Percentiles rank a stretch among this genome's conserved stretches.
phyloP scores from a whole-genome alignment of 2,888 invertebrate species.

The Amiota communis region DNA sequence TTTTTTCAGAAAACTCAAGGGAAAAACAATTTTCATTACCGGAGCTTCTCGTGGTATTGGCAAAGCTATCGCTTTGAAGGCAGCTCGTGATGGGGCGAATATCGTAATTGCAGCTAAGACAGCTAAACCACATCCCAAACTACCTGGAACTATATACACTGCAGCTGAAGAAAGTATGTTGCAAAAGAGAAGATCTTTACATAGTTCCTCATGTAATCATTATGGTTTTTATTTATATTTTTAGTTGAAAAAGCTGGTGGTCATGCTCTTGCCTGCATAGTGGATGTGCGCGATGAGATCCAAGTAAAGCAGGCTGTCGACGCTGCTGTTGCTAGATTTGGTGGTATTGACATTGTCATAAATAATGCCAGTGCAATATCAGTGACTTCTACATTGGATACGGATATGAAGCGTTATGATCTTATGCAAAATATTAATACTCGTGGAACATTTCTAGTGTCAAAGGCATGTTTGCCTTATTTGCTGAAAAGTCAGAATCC shows the following conservation, averaged over 20 bases:
- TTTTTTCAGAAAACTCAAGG: constrained; percentile 77
- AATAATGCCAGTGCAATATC: constrained; percentile 98
- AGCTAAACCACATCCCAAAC: constrained; percentile 80
- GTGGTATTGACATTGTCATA: constrained; percentile 94
- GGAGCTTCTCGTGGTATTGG: constrained; percentile 98
- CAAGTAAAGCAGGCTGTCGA: constrained; percentile 80
- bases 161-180: constrained; percentile 85
- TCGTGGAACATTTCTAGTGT: constrained; percentile 96
- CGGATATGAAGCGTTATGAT: constrained; percentile 97
- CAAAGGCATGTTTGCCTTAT: constrained; percentile 90
- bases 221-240: neutral
- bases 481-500: constrained; percentile 89
- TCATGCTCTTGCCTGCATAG: constrained; percentile 84
- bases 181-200: too few species aligned
- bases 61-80: constrained; percentile 92
- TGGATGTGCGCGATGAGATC: constrained; percentile 86
- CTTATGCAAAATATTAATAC: constrained; percentile 96
- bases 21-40: constrained; percentile 93
- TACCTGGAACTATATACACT: constrained; percentile 85
- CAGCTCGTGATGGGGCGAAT: constrained; percentile 90
- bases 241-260: constrained; percentile 87
- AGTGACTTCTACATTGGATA: constrained; percentile 84
- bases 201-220: neutral
- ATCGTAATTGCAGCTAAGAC: constrained; percentile 91
- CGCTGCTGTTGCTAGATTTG: constrained; percentile 83